These are phyloP conservation scores for Diaphora mendica DNA, from an alignment of 2,888 invertebrate species.

Conservation along the genomic window DNA sequence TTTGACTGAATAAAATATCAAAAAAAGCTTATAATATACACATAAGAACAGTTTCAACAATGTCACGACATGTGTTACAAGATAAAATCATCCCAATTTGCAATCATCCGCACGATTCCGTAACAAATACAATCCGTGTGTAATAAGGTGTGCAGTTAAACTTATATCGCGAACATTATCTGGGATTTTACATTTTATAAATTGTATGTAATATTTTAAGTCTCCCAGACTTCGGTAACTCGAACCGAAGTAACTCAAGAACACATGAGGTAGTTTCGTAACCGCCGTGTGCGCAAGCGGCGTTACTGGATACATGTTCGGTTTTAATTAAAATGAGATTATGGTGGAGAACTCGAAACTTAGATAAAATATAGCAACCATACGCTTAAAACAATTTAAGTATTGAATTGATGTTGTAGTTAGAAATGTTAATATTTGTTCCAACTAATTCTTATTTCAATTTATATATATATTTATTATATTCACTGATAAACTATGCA, in stretches of 20 bases:
- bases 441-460: neutral
- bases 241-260: conserved; percentile 43
- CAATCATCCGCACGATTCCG: conserved; percentile 31
- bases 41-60: too few relatives aligned
- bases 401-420: neutral
- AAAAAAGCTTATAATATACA: neutral
- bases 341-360: conserved; percentile 8
- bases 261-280: conserved; percentile 42
- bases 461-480: too few relatives aligned
- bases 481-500: too few relatives aligned
- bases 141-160: conserved; percentile 38
- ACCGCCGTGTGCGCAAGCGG: conserved; percentile 28
- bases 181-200: conserved; percentile 44
- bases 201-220: conserved; percentile 43
- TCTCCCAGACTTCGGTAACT: conserved; percentile 39
- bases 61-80: too few relatives aligned
- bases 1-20: too few relatives aligned
- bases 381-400: neutral
- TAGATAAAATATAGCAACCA: neutral
- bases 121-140: conserved; percentile 28
- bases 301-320: conserved; percentile 27
- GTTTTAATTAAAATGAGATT: conserved; percentile 45
- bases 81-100: conserved; percentile 8
- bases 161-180: conserved; percentile 42
- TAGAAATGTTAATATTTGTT: neutral